Evolutionary conservation across 37 sponge, comb jelly and placozoan genomes (phyloP).

Genomic region (Spongilla lacustris): DNA sequence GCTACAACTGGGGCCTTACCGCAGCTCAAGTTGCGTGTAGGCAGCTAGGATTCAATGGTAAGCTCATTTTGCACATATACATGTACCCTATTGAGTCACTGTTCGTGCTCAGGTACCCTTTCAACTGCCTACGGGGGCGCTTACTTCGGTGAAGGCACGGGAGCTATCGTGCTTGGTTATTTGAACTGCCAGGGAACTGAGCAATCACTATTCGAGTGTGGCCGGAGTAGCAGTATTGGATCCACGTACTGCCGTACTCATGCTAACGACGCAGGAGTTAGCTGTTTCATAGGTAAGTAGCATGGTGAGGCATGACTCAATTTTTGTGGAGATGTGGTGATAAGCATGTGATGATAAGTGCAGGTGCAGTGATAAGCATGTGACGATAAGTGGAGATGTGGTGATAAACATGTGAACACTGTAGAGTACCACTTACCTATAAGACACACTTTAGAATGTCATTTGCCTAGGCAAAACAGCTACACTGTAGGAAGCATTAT

Average conservation of each 20-base stretch:
- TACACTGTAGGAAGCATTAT: no score
- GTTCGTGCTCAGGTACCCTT: background rate
- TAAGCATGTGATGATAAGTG: no score
- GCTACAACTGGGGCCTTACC: slow-evolving; percentile 16
- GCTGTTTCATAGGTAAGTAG: no score
- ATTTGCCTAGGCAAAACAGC: no score
- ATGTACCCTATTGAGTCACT: background rate
- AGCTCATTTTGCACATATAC: background rate
- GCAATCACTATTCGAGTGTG: background rate
- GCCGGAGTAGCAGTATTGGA: background rate
- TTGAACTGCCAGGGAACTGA: background rate
- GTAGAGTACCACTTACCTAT: no score
- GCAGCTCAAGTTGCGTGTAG: slow-evolving; percentile 67
- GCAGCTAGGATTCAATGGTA: slow-evolving; percentile 56
- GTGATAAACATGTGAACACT: no score
- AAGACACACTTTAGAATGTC: no score
- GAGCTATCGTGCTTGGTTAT: background rate
- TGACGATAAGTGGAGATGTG: no score
- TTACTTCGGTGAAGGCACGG: background rate
- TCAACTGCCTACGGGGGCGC: background rate
- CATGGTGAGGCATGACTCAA: no score
- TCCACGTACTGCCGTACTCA: background rate
- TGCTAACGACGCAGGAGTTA: no score
- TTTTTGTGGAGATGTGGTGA: no score
- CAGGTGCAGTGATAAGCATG: no score